Base-by-base conservation (phyloP, 2,888 invertebrate species). In the Athalia cordata region DNA sequence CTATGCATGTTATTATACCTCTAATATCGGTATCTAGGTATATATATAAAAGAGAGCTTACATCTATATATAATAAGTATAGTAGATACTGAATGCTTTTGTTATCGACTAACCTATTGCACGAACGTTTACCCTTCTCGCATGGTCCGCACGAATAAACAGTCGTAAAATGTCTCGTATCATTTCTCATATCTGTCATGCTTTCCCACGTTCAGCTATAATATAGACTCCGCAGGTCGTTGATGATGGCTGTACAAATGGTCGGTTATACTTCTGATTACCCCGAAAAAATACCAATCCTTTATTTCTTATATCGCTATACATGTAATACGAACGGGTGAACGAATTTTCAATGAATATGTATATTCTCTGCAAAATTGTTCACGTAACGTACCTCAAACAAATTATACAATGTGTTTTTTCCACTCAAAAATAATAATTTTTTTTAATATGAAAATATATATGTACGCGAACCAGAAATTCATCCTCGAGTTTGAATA, bases 91-190 rank as follows among this genome's bases (percentile, higher is more conserved):
- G 5, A 57, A 55, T 13, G 55, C 57, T 55, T 57, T 55, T 45
- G 52, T 55, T 70, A 70, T 65, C 7, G 57, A 70, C 55, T 8
- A 57, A 50, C 50, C 13, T 67, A n/a, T 43, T 6, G 6, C 67
- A 67, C 50, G 67, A 67, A 67, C 13, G 67, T 11, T 43, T 47
- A 15, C 13, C 13, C n/a, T 8, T 7, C 29, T 8, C 62, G 62
- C 9, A 15, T 47, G 13, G 47, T 43, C 68, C 29, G 47, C n/a
- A 13, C 43, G 15, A 72, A 72, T 50, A 47, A 47, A 59, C 13
- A 13, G 13, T 47, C 61, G 9, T 59, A 59, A 59, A 72, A 72
- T 72, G 57, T 49, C 45, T 47, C 15, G 49, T 43, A 72, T 72
- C 45, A 13, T 59, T 72, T 13, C 59, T 11, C 57, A 67, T 52